Percentiles rank a stretch among this genome's conserved stretches.
These are phyloP conservation scores for Rissa tridactyla DNA, from an alignment of 2,113 vertebrate genomes.

Conservation along the genomic window DNA sequence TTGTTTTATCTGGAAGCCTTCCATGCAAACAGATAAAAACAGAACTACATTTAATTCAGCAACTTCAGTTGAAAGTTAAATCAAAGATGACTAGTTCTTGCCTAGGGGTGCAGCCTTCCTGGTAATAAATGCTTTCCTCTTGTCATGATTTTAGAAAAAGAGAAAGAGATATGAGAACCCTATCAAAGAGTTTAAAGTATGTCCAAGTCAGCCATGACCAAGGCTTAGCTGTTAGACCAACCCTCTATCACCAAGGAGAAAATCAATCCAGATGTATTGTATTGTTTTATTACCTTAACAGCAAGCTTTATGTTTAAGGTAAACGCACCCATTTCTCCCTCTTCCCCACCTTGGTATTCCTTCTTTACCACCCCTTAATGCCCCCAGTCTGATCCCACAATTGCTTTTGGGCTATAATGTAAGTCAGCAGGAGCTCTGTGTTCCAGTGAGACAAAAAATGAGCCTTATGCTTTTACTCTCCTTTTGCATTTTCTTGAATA, in stretches of 20 bases:
- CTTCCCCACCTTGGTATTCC: neutral
- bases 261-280: conserved; percentile 42
- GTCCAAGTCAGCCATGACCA: conserved; percentile 69
- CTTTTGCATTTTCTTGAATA: neutral
- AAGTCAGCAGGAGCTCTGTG: neutral
- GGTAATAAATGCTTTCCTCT: conserved; percentile 80
- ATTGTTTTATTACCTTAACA: neutral
- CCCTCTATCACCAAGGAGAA: conserved; percentile 12
- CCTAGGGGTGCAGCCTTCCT: conserved; percentile 71
- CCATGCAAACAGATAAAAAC: conserved; percentile 84
- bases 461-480: neutral
- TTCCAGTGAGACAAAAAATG: neutral
- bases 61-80: conserved; percentile 62
- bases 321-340: neutral
- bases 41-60: conserved; percentile 74
- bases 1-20: conserved; percentile 83
- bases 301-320: neutral
- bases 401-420: neutral
- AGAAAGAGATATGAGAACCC: conserved; percentile 58
- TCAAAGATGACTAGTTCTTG: conserved; percentile 74
- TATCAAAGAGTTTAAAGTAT: conserved; percentile 59
- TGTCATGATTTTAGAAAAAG: conserved; percentile 72
- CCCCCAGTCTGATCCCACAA: neutral
- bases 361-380: neutral
- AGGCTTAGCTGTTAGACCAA: conserved; percentile 19